Evolutionary conservation across 1,140 invertebrate genomes (phyloP), one percentile per base, ranked within the genome.

Genomic region (Neodiprion fabricii): DNA sequence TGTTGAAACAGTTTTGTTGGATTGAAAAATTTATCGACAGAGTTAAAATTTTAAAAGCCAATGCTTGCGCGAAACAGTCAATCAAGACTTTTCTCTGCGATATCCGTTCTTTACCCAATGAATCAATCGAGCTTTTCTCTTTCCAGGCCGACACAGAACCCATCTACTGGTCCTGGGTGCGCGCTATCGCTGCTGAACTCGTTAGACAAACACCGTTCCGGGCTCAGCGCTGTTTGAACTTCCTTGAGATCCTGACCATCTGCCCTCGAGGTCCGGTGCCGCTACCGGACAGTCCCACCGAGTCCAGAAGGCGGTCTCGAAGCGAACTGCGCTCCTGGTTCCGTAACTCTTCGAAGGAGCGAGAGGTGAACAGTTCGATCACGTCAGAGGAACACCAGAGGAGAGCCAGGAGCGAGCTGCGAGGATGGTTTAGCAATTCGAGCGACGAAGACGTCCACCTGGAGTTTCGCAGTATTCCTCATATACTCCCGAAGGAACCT

Each of bases 131-230:
- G n/a, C 72, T 76, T 81, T 76, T 72, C 69, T 80, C 67, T 82
- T 85, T 88, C 17, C 83, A 92, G 91, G 90, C 90, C 9, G 86
- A 89, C 72, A 90, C 85, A 7, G 89, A 92, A 74, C 85, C 86
- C 10, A 86, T 89, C 28, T 92, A 92, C 79, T 91, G 91, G 84
- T 87, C 90, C 3, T 92, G 91, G 91, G 91, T 91, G 17, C 90
- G 90, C 75, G 89, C 90, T 0, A 89, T 92, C 49, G 91, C 91
- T 0, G 90, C 91, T 0, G 91, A 92, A 80, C 84, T 92, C 5
- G 89, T 92, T 47, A 86, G 91, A 1, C 91, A 92, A 79, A 92
- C 91, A 5, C 91, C 91, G 5, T 86, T 92, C n/a, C 90, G 91
- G 8, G 88, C 90, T 0, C 85, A 83, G 28, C 83, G 86, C 0